phyloP scores from a whole-genome alignment of 2,888 invertebrate genomes.

The Pardosa pseudoannulata region DNA sequence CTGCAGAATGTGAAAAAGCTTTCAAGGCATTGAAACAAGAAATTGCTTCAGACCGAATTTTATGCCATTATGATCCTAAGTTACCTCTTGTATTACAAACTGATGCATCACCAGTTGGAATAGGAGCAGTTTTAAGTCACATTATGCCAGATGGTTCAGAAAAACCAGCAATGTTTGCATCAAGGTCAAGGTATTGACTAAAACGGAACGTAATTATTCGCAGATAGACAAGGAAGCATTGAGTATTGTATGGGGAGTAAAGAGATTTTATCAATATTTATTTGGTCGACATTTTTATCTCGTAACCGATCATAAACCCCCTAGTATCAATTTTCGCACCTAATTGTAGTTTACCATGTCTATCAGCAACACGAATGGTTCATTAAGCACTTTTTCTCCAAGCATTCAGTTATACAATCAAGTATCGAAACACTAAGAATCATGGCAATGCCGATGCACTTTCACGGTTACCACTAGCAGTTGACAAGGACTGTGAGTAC shows the following conservation, averaged over 20 bases:
- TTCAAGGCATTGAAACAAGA: constrained; percentile 41
- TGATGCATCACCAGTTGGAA: constrained; percentile 76
- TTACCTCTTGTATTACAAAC: constrained; percentile 75
- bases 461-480: constrained; percentile 47
- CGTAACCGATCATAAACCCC: constrained; percentile 53
- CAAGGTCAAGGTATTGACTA: too few species aligned
- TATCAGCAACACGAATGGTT: too few species aligned
- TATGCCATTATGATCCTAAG: constrained; percentile 74
- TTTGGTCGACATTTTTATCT: constrained; percentile 48
- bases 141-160: constrained; percentile 76
- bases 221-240: constrained; percentile 77
- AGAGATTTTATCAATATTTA: too few species aligned
- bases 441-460: constrained; percentile 47
- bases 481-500: constrained; percentile 42
- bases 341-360: too few species aligned
- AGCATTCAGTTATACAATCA: constrained; percentile 55
- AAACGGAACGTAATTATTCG: constrained; percentile 76
- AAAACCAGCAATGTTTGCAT: too few species aligned
- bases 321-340: too few species aligned
- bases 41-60: constrained; percentile 59
- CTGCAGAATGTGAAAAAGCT: constrained; percentile 48
- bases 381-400: too few species aligned
- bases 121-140: constrained; percentile 77
- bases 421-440: constrained; percentile 40
- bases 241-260: constrained; percentile 75